Evolutionary conservation across 2,888 invertebrate genomes (phyloP).

Genomic region (Euplagia quadripunctaria): DNA sequence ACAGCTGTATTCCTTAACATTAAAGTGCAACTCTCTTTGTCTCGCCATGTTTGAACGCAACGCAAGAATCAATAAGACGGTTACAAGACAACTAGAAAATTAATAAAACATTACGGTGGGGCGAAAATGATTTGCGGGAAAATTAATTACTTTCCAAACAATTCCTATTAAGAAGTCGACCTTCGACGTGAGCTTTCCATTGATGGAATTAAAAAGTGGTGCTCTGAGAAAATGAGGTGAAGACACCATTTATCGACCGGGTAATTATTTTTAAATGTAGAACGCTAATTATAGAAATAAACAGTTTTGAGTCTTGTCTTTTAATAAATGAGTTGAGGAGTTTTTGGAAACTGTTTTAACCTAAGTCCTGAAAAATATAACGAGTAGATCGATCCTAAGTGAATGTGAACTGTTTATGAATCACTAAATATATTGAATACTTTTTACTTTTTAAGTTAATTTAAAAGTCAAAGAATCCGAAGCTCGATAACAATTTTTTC

Average conservation of each 20-base stretch:
- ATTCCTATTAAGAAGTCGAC: slow-evolving; percentile 61
- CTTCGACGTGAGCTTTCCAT: slow-evolving; percentile 42
- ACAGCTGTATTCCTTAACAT: slow-evolving; percentile 4
- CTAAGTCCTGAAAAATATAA: neutral
- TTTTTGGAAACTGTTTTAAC: neutral
- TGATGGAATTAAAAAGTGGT: slow-evolving; percentile 46
- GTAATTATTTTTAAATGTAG: slow-evolving; percentile 18
- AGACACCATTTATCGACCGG: slow-evolving; percentile 18
- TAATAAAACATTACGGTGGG: slow-evolving; percentile 62
- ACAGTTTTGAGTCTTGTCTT: neutral
- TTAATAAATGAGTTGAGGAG: neutral
- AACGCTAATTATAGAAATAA: slow-evolving; percentile 2
- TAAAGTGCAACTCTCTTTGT: slow-evolving; percentile 24
- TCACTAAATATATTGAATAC: too few species aligned
- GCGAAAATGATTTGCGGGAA: slow-evolving; percentile 68
- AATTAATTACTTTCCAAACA: slow-evolving; percentile 72
- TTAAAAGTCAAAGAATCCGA: neutral
- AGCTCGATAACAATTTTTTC: slow-evolving; percentile 38
- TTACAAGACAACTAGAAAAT: slow-evolving; percentile 63
- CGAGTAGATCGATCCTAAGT: too few species aligned
- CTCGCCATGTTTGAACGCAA: slow-evolving; percentile 27
- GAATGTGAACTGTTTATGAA: too few species aligned
- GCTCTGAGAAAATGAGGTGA: slow-evolving; percentile 23
- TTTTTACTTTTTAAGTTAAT: neutral
- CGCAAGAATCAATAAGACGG: slow-evolving; percentile 41